Evolutionary conservation across 2,888 invertebrate genomes (phyloP).

Genomic region (Eilema griseolum): DNA sequence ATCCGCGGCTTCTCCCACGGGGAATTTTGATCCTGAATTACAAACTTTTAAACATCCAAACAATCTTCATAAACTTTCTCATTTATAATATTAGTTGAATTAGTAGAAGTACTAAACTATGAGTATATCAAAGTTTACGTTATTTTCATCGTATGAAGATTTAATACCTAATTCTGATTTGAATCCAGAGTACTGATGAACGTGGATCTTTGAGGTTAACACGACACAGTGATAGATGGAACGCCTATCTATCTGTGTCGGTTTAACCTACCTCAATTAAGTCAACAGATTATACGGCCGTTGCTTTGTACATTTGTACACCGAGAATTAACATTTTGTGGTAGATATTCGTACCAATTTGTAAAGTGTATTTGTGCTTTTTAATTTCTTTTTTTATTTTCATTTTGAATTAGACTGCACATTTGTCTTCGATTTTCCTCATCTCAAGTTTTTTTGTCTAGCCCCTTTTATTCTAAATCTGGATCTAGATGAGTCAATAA

Average conservation of each 20-base stretch:
- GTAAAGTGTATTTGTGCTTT: not conserved
- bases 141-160: not conserved
- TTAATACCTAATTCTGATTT: slow-evolving; percentile 5
- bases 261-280: slow-evolving; percentile 1
- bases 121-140: no score
- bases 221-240: slow-evolving; percentile 5
- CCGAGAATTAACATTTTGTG: slow-evolving; percentile 5
- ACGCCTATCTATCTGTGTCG: slow-evolving; percentile 3
- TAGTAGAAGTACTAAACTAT: no score
- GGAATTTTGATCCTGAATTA: no score
- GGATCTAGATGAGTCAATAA: not conserved
- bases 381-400: not conserved
- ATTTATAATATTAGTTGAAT: no score
- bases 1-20: no score
- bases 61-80: no score
- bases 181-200: slow-evolving; percentile 12
- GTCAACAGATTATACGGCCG: slow-evolving; percentile 2
- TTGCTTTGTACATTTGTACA: slow-evolving; percentile 4
- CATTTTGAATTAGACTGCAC: not conserved
- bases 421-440: not conserved
- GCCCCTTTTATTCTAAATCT: not conserved
- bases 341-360: not conserved
- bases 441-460: no score
- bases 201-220: slow-evolving; percentile 12
- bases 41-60: no score